Evolutionary conservation across 2,113 vertebrate species (phyloP).

Genomic region (Leptodactylus fuscus): DNA sequence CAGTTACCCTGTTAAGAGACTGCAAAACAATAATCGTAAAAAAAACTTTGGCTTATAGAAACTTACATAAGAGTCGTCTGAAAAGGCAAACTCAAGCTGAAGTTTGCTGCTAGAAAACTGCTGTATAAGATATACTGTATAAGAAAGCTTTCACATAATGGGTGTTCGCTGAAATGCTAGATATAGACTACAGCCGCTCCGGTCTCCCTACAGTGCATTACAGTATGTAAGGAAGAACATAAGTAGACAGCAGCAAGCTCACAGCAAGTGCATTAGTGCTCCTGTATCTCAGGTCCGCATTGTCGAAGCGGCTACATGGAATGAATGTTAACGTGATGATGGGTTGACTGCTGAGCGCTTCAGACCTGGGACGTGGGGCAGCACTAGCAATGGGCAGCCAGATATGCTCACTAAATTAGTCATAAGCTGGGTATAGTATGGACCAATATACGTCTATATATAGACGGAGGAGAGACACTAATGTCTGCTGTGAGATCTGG

Average conservation of each 20-base stretch:
- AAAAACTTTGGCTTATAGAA: too few relatives aligned
- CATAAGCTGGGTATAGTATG: neutral
- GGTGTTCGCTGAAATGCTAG: conserved; percentile 1
- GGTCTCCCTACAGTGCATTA: conserved; percentile 51
- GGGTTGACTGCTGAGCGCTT: conserved; percentile 20
- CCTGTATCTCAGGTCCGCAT: conserved; percentile 16
- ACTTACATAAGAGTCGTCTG: neutral
- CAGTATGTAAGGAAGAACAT: conserved; percentile 30
- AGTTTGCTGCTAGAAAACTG: neutral
- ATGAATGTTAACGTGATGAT: conserved; percentile 38
- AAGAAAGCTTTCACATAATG: conserved; percentile 31
- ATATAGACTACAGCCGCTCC: conserved; percentile 14
- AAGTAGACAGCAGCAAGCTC: conserved; percentile 24
- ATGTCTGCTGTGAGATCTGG: neutral
- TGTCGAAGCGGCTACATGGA: neutral
- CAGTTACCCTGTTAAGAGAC: too few relatives aligned
- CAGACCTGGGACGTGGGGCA: neutral
- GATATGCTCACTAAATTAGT: conserved; percentile 26
- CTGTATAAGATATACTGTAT: conserved; percentile 3
- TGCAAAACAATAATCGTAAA: too few relatives aligned
- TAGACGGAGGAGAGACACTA: neutral
- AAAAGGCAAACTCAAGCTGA: neutral
- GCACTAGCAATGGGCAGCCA: conserved; percentile 14
- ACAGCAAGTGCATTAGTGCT: conserved; percentile 41
- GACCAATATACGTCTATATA: conserved; percentile 7